Evolutionary conservation across 2,888 invertebrate genomes (phyloP), one percentile per base, ranked within the genome.

Genomic region (Drosophila trichaetosa): DNA sequence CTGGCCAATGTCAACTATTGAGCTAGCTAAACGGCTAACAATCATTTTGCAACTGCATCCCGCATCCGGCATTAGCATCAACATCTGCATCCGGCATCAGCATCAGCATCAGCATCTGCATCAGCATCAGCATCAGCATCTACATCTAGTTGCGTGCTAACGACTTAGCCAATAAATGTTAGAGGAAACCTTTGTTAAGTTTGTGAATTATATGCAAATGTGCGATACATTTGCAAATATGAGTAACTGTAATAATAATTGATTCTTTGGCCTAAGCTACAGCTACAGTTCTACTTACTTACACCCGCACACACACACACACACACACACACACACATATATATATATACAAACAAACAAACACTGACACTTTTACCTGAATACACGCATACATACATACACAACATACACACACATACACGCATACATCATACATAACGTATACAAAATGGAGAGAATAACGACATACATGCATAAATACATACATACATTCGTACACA

Each of bases 1-100:
- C 68, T 90, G 87, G 89, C 90, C 76, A 90, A 92, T 89, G 83
- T 88, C 60, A 90, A 91, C 80, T 89, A 86, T 73, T 91, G 87
- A 90, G 76, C 10, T 36, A 40, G 42, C 27, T 34, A 8, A 21
- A 8, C 13, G 11, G 33, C 33, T 33, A 33, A 33, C 4, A 46
- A 16, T 4, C 33, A 52, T 21, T 34, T 29, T 16, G 49, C 67
- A 69, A 18, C 71, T 36, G n/a, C 21, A 46, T 13, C 46, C 46
- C 13, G 38, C 38, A 38, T 8, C 18, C 18, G 18, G 38, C 18
- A 38, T 33, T 33, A 33, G 11, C 11, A 33, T 10, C 33, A 33
- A 4, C 33, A 38, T 8, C 38, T 8, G 38, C 38, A 38, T 38
- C 7, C 34, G 13, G 34, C 34, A 34, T n/a, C 59, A 24, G 13